These are phyloP conservation scores for Fukomys damarensis DNA, from an alignment of 2,113 vertebrate genomes.

Conservation along the genomic window DNA sequence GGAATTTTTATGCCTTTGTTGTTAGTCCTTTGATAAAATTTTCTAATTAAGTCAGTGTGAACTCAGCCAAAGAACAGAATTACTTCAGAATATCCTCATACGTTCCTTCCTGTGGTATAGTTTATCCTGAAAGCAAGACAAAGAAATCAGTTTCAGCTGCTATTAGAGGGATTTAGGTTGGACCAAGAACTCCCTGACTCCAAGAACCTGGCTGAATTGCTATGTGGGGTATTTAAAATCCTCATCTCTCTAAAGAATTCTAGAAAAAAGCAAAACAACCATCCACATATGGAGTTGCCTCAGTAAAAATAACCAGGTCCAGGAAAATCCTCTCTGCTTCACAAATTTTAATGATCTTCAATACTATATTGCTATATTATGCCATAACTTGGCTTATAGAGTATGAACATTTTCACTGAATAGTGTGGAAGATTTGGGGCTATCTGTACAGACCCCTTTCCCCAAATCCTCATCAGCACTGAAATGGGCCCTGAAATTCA, in stretches of 20 bases:
- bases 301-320: background rate
- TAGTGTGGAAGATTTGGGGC: background rate
- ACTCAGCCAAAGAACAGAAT: slow-evolving; percentile 62
- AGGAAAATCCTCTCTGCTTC: slow-evolving; percentile 23
- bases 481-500: background rate
- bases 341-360: slow-evolving; percentile 31
- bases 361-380: background rate
- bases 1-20: slow-evolving; percentile 69
- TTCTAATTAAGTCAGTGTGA: slow-evolving; percentile 70
- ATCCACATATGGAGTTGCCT: background rate
- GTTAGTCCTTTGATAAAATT: slow-evolving; percentile 66
- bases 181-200: background rate
- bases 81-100: slow-evolving; percentile 61
- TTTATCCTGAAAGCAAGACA: slow-evolving; percentile 59
- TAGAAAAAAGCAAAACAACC: background rate
- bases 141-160: slow-evolving; percentile 59
- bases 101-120: slow-evolving; percentile 54
- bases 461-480: background rate
- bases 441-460: background rate
- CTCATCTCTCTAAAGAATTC: slow-evolving; percentile 48
- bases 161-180: slow-evolving; percentile 29
- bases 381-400: background rate
- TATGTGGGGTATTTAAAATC: slow-evolving; percentile 34
- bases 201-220: background rate
- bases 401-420: background rate